Evolutionary conservation across 2,797 vertebrate species (phyloP), one percentile per base, ranked within the genome.

Genomic region (Typhlichthys subterraneus): DNA sequence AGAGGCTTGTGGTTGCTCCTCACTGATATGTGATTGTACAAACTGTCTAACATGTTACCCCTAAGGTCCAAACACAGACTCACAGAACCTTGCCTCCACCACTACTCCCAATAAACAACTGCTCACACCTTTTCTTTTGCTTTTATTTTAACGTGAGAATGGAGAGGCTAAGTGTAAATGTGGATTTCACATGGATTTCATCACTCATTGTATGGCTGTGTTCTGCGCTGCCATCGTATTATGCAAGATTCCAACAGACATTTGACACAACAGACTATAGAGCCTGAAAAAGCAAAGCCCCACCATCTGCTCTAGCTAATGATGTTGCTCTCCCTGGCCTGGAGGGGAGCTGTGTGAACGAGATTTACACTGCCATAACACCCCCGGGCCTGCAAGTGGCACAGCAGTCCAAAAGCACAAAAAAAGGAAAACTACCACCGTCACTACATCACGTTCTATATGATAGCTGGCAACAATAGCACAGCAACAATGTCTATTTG

Each of bases 301-400:
- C 70, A 84, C 87, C 85, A 87, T 89, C 83, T 88, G 89, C 87
- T 86, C 63, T 13, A 45, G 79, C 88, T 90, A 88, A 89, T 90
- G 87, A 90, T 85, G 85, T 78, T 85, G 78, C 83, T 83, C 80
- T 78, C 65, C 54, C 68, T 87, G 84, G 87, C 90, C 85, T 69
- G 78, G 75, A 86, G 88, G 83, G 86, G 73, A 85, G 83, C 84
- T 87, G 86, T 75, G 69, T 46, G 72, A 76, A 80, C 81, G 77
- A 85, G 88, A 87, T 88, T 89, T 90, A 85, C 80, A 87, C 88
- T 33, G 15, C 81, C 87, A 87, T 80, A 89, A 86, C 80, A 81
- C 86, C 87, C 77, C 59, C 73, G 75, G 84, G 74, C 76, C 76
- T 45, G 19, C 62, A 69, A 72, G 81, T 76, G 49, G 69, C 77